Percentiles rank a stretch among this genome's conserved stretches.
Evolutionary conservation across 2,888 invertebrate species (phyloP).

Genomic region (Campaea margaritaria): DNA sequence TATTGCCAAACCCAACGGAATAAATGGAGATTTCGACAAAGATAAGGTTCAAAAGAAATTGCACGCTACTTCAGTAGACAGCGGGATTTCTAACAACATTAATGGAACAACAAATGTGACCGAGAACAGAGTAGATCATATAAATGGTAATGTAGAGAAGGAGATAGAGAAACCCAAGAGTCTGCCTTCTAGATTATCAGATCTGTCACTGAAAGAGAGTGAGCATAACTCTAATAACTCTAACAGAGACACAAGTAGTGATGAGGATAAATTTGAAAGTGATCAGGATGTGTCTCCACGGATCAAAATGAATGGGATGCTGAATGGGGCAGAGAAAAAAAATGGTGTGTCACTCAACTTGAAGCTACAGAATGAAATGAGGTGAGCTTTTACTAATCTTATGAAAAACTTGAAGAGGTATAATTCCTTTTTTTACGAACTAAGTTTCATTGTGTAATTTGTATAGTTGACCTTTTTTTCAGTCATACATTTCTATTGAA

Average conservation of each 20-base stretch:
- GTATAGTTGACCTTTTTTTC: no score
- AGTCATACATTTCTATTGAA: no score
- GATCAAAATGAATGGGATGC: conserved; percentile 53
- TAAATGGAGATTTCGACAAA: conserved; percentile 35
- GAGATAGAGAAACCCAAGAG: conserved; percentile 54
- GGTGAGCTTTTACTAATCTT: conserved; percentile 50
- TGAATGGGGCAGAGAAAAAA: conserved; percentile 62
- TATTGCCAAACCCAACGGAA: conserved; percentile 54
- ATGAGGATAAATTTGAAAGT: conserved; percentile 73
- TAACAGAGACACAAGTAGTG: conserved; percentile 67
- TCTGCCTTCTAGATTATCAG: conserved; percentile 68
- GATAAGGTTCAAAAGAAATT: conserved; percentile 62
- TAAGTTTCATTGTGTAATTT: no score
- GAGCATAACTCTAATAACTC: conserved; percentile 55
- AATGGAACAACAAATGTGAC: conserved; percentile 58
- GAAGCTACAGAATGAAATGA: conserved; percentile 78
- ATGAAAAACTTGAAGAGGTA: not conserved
- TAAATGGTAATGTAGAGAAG: conserved; percentile 51
- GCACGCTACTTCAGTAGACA: conserved; percentile 76
- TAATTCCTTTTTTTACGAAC: no score
- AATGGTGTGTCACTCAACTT: conserved; percentile 77
- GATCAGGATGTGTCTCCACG: conserved; percentile 69
- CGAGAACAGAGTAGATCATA: conserved; percentile 38
- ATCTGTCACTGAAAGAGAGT: conserved; percentile 70
- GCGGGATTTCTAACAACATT: conserved; percentile 74